These are phyloP conservation scores for Oscheius sp. DNA, from an alignment of 2,888 invertebrate genomes.

Conservation along the genomic window DNA sequence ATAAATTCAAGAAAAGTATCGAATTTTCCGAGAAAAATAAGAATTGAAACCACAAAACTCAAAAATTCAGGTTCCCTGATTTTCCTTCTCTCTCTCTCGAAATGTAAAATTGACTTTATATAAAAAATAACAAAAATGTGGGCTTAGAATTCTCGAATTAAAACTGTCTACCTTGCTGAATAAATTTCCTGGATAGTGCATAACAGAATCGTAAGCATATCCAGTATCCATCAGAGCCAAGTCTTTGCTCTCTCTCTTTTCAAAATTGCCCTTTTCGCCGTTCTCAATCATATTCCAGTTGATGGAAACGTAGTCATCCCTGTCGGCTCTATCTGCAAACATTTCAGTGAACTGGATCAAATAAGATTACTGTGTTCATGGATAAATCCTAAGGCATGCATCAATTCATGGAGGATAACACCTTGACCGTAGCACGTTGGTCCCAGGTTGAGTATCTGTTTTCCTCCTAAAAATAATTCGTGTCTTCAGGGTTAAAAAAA, in stretches of 20 bases:
- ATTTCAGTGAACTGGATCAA: not conserved
- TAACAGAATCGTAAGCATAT: conserved; percentile 19
- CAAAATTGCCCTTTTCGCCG: conserved; percentile 10
- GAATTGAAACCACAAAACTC: no score
- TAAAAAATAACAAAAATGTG: no score
- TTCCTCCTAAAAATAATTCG: no score
- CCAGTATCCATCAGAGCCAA: conserved; percentile 17
- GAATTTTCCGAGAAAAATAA: no score
- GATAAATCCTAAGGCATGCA: conserved; percentile 25
- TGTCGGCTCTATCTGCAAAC: conserved; percentile 11
- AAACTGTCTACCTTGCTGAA: not conserved
- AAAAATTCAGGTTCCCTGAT: no score
- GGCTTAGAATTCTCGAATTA: no score
- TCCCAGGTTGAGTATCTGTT: no score
- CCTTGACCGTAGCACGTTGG: conserved; percentile 6
- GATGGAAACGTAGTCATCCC: conserved; percentile 14
- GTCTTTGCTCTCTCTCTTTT: not conserved
- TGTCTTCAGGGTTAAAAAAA: no score
- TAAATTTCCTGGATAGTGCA: conserved; percentile 8
- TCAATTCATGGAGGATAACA: conserved; percentile 18
- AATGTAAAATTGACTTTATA: no score
- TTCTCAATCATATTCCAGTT: conserved; percentile 11
- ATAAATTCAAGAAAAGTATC: not conserved
- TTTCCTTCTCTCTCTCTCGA: no score
- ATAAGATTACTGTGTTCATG: conserved; percentile 23